A percentile compares a stretch with the other conserved stretches of the same genome.
Conservation (phyloP, 2,888 invertebrate species). For the Drosophila meridionalis region DNA sequence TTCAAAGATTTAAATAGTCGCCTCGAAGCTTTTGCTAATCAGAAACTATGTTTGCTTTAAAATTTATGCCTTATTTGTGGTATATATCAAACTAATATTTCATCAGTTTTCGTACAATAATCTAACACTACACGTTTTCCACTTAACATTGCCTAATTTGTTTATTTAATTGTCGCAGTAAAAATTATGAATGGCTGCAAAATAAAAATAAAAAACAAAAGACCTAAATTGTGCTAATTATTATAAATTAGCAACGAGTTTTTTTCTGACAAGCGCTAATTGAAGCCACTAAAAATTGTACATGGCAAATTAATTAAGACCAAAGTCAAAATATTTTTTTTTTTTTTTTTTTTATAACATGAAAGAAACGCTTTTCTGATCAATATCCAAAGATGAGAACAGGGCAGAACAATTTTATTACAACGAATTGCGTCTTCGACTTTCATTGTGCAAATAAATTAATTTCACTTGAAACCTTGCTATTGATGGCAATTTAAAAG, state of each 20-base stretch:
- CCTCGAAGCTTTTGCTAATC: not conserved
- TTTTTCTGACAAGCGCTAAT: slow-evolving; percentile 50
- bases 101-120: not conserved
- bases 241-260: slow-evolving; percentile 55
- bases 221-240: slow-evolving; percentile 50
- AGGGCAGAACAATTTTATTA: slow-evolving; percentile 43
- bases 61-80: not conserved
- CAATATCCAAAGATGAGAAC: slow-evolving; percentile 20
- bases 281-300: slow-evolving; percentile 44
- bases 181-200: slow-evolving; percentile 51
- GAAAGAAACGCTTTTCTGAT: slow-evolving; percentile 29
- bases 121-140: slow-evolving; percentile 21
- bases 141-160: slow-evolving; percentile 43
- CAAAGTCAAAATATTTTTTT: slow-evolving; percentile 17
- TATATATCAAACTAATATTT: not conserved
- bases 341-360: slow-evolving; percentile 9
- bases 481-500: slow-evolving; percentile 78
- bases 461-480: slow-evolving; percentile 75
- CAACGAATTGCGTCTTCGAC: slow-evolving; percentile 71
- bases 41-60: not conserved
- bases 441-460: slow-evolving; percentile 78
- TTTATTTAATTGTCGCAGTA: slow-evolving; percentile 40
- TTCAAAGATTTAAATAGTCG: not conserved
- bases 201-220: slow-evolving; percentile 39
- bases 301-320: slow-evolving; percentile 55